Evolutionary conservation across 2,888 invertebrate species (phyloP).

Genomic region (Tolmerus cingulatus): DNA sequence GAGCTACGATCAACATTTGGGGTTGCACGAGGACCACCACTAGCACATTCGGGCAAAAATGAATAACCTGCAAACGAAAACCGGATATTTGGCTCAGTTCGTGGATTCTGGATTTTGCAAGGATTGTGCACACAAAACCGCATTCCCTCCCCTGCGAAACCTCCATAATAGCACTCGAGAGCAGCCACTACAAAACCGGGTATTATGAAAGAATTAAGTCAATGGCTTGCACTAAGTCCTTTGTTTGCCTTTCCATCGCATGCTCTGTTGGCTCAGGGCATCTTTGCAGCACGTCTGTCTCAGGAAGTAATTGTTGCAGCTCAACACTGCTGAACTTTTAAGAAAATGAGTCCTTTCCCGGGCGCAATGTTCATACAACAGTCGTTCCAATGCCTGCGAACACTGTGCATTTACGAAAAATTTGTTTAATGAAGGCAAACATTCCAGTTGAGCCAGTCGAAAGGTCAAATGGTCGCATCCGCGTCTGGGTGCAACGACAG

Average conservation of each 20-base stretch:
- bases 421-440: slow-evolving; percentile 23
- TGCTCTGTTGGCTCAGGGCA: slow-evolving; percentile 30
- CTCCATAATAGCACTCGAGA: slow-evolving; percentile 34
- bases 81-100: slow-evolving; percentile 33
- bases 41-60: background rate
- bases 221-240: slow-evolving; percentile 40
- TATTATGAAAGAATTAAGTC: slow-evolving; percentile 45
- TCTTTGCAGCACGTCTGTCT: slow-evolving; percentile 31
- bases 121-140: slow-evolving; percentile 6
- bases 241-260: slow-evolving; percentile 25
- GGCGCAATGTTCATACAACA: background rate
- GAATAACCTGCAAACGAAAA: slow-evolving; percentile 19
- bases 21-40: background rate
- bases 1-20: slow-evolving; percentile 25
- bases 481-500: background rate
- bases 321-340: background rate
- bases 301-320: slow-evolving; percentile 38
- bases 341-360: background rate
- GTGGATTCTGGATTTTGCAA: background rate
- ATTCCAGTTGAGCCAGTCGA: background rate
- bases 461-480: background rate
- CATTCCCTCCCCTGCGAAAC: background rate
- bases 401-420: slow-evolving; percentile 9
- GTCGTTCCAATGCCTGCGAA: background rate
- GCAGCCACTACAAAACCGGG: slow-evolving; percentile 39